Percentiles rank a stretch among this genome's conserved stretches.
phyloP scores from a whole-genome alignment of 2,113 vertebrate genomes.

The Ornithorhynchus anatinus region DNA sequence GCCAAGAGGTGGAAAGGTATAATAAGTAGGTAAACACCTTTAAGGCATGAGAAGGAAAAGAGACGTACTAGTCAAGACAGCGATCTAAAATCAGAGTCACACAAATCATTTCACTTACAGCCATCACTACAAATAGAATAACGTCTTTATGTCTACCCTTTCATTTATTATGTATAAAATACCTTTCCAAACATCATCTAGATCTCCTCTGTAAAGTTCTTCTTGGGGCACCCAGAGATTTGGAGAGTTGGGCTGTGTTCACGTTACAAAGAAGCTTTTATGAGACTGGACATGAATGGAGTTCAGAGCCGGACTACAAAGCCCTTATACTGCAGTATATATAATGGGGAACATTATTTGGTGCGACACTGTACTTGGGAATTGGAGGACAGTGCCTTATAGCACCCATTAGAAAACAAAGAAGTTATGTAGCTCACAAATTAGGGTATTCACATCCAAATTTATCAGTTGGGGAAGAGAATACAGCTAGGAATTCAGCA shows the following conservation, averaged over 20 bases:
- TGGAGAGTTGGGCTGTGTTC: slow-evolving; percentile 26
- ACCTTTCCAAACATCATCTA: neutral
- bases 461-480: slow-evolving; percentile 45
- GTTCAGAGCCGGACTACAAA: slow-evolving; percentile 16
- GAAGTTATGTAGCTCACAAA: slow-evolving; percentile 58
- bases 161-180: slow-evolving; percentile 27
- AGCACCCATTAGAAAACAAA: slow-evolving; percentile 52
- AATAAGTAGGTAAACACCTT: slow-evolving; percentile 30
- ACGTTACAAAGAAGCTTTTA: slow-evolving; percentile 44
- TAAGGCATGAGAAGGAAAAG: slow-evolving; percentile 14
- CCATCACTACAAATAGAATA: neutral
- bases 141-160: neutral
- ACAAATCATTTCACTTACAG: neutral
- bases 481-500: slow-evolving; percentile 47
- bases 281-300: slow-evolving; percentile 41
- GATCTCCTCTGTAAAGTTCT: slow-evolving; percentile 22
- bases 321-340: slow-evolving; percentile 29
- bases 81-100: slow-evolving; percentile 6
- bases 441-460: slow-evolving; percentile 58
- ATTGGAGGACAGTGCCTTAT: slow-evolving; percentile 50
- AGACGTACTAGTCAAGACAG: slow-evolving; percentile 3
- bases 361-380: slow-evolving; percentile 36
- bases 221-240: slow-evolving; percentile 26
- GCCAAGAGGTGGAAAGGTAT: slow-evolving; percentile 14
- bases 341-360: slow-evolving; percentile 43